Evolutionary conservation across 1,140 invertebrate genomes (phyloP), one percentile per base, ranked within the genome.

Genomic region (Ostrea denselamellosa): DNA sequence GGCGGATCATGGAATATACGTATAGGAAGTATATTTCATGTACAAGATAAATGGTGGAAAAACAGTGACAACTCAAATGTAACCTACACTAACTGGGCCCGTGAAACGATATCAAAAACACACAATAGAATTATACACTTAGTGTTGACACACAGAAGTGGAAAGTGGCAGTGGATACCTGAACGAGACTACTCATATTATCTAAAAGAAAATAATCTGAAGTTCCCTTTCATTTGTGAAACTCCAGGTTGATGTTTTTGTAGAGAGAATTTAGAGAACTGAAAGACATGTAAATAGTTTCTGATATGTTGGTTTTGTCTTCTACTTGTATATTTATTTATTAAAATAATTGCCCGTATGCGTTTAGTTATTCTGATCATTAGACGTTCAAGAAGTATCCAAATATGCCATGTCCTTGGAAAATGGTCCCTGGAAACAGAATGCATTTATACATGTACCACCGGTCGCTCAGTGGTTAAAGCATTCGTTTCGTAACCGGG

Each of bases 101-200:
- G 68, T 34, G 9, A 77, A 10, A 25, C 14, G 14, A 25, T 28
- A 22, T 14, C 68, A 28, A 77, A 34, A 77, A 25, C 25, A 77
- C 25, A 17, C 0, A 14, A 34, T 0, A 28, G 68, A 77, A 28
- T 25, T 28, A 25, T 77, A 25, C 25, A 34, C 9, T 28, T 77
- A 34, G 14, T 77, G 10, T 10, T 77, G 25, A 34, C 68, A 34
- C 10, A 77, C 25, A 77, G 28, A 77, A 77, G 28, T 17, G 68
- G 68, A 77, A 34, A 77, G 25, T 77, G 68, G 68, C 68, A 77
- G 68, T 77, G 68, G 68, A 12, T 77, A 77, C 68, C 68, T 28
- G 68, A 77, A 77, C 68, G 68, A 77, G 25, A 77, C 28, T 77
- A 77, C 25, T 77, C 68, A 17, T 77, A 77, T 34, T 77, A 77